phyloP scores from a whole-genome alignment of 2,888 invertebrate species.

The Apodemia mormo region DNA sequence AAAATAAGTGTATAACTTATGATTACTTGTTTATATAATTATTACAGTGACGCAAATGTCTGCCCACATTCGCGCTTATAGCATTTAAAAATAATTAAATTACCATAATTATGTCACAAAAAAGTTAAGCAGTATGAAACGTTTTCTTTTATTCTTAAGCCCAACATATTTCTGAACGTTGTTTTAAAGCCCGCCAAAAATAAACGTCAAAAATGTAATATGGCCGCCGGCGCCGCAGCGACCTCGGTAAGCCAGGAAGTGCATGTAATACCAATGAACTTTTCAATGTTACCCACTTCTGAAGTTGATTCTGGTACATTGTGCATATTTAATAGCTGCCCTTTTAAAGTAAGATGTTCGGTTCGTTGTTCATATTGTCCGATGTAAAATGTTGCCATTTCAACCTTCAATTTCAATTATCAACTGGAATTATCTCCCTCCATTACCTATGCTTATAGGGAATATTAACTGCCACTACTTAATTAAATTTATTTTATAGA shows the following conservation, averaged over 20 bases:
- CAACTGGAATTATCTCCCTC: neutral
- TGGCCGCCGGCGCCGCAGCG: constrained; percentile 59
- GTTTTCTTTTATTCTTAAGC: constrained; percentile 35
- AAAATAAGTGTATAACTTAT: neutral
- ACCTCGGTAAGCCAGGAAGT: constrained; percentile 74
- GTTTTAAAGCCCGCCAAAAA: constrained; percentile 69
- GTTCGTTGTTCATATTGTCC: constrained; percentile 25
- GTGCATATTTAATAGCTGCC: constrained; percentile 43
- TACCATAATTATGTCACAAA: constrained; percentile 23
- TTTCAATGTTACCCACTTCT: constrained; percentile 75
- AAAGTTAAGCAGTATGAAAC: constrained; percentile 36
- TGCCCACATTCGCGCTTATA: neutral
- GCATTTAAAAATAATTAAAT: constrained; percentile 13
- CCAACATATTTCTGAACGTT: constrained; percentile 46
- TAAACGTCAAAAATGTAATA: constrained; percentile 76
- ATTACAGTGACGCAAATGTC: constrained; percentile 7
- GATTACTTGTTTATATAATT: neutral
- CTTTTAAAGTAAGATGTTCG: constrained; percentile 40
- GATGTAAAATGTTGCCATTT: constrained; percentile 6
- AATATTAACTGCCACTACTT: neutral
- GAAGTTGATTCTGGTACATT: constrained; percentile 55
- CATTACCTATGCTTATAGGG: constrained; percentile 5
- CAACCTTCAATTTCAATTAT: constrained; percentile 8
- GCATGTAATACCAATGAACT: constrained; percentile 79
- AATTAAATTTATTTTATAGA: neutral